These are phyloP conservation scores for Alexandromys fortis DNA, from an alignment of 2,113 vertebrate species.

Conservation along the genomic window DNA sequence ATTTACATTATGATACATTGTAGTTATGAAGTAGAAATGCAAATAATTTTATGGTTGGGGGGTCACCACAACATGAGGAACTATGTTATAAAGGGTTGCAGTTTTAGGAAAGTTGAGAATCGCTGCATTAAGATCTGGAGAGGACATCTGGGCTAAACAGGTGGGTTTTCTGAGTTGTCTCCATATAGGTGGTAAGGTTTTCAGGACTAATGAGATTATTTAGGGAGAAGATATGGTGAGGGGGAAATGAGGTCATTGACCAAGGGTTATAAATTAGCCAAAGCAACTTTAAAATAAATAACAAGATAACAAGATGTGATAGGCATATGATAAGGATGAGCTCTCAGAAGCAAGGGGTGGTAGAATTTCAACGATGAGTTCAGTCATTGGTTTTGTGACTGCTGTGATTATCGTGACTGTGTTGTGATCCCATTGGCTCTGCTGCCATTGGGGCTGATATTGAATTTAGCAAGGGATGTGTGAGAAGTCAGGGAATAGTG, in stretches of 20 bases:
- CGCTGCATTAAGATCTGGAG: neutral
- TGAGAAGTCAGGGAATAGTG: neutral
- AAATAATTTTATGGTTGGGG: neutral
- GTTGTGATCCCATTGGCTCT: neutral
- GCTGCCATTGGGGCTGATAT: neutral
- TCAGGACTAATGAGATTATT: neutral
- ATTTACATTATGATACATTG: neutral
- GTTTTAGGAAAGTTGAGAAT: neutral
- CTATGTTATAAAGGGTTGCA: neutral
- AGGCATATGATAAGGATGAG: too few species aligned
- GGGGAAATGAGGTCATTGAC: neutral
- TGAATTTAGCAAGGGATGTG: neutral
- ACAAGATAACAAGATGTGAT: neutral
- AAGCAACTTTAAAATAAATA: neutral
- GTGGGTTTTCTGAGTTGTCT: slow-evolving; percentile 19
- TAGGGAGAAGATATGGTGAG: neutral
- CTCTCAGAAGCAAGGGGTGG: neutral
- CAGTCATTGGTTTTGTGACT: neutral
- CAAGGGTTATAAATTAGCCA: neutral
- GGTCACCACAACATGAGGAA: neutral
- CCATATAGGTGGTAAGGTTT: neutral
- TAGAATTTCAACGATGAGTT: neutral
- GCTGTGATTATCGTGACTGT: too few species aligned
- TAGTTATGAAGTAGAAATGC: neutral
- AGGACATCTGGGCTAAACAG: neutral